Evolutionary conservation across 2,888 invertebrate genomes (phyloP).

Genomic region (Cremastobaeus sp.): DNA sequence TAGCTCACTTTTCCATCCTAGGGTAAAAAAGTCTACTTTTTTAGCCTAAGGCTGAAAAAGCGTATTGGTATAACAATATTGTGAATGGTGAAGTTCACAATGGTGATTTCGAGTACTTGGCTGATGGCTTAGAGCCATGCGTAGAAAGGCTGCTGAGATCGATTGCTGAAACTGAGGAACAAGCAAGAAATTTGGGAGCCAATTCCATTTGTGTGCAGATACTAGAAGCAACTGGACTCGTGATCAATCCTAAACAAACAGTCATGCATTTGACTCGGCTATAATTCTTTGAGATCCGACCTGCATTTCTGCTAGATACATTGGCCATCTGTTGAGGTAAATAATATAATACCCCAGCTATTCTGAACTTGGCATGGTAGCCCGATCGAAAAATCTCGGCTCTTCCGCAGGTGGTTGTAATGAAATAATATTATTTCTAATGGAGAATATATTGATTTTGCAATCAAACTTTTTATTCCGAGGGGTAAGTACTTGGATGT

Average conservation of each 20-base stretch:
- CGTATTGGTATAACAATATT: no score
- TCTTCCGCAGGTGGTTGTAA: conserved; percentile 40
- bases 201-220: conserved; percentile 70
- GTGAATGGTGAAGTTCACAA: background rate
- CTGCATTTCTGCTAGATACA: conserved; percentile 45
- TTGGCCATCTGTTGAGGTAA: conserved; percentile 47
- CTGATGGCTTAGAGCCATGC: conserved; percentile 17
- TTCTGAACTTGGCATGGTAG: conserved; percentile 34
- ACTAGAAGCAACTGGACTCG: conserved; percentile 32
- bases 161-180: conserved; percentile 58
- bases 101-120: background rate
- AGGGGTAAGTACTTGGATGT: no score
- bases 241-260: conserved; percentile 42
- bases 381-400: conserved; percentile 18
- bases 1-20: no score
- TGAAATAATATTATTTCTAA: conserved; percentile 43
- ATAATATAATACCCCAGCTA: conserved; percentile 45
- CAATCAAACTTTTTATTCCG: background rate
- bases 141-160: conserved; percentile 50
- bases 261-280: conserved; percentile 31
- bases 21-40: no score
- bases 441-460: conserved; percentile 35
- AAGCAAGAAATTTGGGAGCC: conserved; percentile 68
- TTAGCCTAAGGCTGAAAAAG: no score
- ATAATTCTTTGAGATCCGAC: conserved; percentile 44